Evolutionary conservation across 2,797 vertebrate genomes (phyloP).

Genomic region (Erethizon dorsatum): DNA sequence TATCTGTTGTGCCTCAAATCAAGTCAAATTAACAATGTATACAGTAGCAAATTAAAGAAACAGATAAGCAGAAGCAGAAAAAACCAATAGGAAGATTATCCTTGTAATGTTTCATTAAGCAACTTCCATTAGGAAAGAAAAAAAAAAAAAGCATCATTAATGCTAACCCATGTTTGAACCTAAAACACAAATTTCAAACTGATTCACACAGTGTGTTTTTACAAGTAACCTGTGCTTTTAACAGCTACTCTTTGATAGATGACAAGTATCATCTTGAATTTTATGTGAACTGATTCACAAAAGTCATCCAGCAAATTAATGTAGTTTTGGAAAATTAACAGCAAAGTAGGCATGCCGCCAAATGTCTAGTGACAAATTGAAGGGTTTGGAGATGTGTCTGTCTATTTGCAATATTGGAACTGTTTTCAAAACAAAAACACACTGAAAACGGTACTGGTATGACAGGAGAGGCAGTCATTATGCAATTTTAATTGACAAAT

Average conservation of each 20-base stretch:
- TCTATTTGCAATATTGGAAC: slow-evolving; percentile 87
- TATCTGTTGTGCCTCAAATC: slow-evolving; percentile 73
- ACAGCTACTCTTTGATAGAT: slow-evolving; percentile 88
- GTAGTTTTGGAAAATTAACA: slow-evolving; percentile 90
- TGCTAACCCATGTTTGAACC: slow-evolving; percentile 88
- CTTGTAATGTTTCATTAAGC: slow-evolving; percentile 82
- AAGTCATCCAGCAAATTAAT: slow-evolving; percentile 90
- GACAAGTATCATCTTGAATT: slow-evolving; percentile 89
- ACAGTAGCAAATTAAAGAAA: slow-evolving; percentile 77
- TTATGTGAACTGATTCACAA: slow-evolving; percentile 89
- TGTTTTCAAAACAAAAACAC: slow-evolving; percentile 91
- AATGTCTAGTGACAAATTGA: slow-evolving; percentile 90
- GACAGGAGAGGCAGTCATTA: slow-evolving; percentile 86
- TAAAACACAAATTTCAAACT: slow-evolving; percentile 89
- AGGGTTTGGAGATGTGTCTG: slow-evolving; percentile 90
- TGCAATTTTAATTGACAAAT: slow-evolving; percentile 90
- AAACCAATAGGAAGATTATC: slow-evolving; percentile 77
- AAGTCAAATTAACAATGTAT: slow-evolving; percentile 77
- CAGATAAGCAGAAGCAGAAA: slow-evolving; percentile 68
- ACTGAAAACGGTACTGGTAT: slow-evolving; percentile 86
- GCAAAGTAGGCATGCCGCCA: slow-evolving; percentile 90
- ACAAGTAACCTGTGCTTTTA: slow-evolving; percentile 89
- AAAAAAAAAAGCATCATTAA: slow-evolving; percentile 87
- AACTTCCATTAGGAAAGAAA: slow-evolving; percentile 86
- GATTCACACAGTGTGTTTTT: slow-evolving; percentile 86